phyloP scores from a whole-genome alignment of 2,888 invertebrate species.

The Vesta saturnalis region DNA sequence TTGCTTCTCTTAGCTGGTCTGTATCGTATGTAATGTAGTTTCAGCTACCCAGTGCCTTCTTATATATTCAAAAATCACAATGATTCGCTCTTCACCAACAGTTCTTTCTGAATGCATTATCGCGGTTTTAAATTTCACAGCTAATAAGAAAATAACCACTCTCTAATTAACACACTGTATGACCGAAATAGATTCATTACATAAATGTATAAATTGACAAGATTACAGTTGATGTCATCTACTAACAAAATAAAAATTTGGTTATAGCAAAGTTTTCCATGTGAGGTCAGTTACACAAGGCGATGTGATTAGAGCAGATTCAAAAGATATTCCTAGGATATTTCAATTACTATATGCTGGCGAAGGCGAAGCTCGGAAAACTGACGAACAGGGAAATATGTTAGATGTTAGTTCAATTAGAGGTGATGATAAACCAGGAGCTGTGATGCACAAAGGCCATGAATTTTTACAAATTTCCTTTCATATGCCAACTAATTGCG shows the following conservation, averaged over 20 bases:
- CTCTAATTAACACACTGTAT: no score
- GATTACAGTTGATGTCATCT: no score
- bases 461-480: slow-evolving; percentile 96
- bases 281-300: slow-evolving; percentile 98
- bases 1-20: no score
- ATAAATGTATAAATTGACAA: no score
- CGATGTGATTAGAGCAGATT: slow-evolving; percentile 98
- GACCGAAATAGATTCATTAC: no score
- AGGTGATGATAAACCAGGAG: slow-evolving; percentile 68
- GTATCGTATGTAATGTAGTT: no score
- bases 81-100: no score
- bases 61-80: no score
- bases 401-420: slow-evolving; percentile 66
- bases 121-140: no score
- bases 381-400: slow-evolving; percentile 68
- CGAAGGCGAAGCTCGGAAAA: slow-evolving; percentile 90
- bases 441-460: slow-evolving; percentile 88
- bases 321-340: slow-evolving; percentile 98
- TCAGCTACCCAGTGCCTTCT: no score
- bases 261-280: slow-evolving; percentile 94
- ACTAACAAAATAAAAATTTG: slow-evolving; percentile 6
- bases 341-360: slow-evolving; percentile 97
- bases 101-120: no score
- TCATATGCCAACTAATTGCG: slow-evolving; percentile 98
- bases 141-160: no score